Base-by-base conservation (phyloP, 1,140 invertebrate genomes). In the Platyura marginata region DNA sequence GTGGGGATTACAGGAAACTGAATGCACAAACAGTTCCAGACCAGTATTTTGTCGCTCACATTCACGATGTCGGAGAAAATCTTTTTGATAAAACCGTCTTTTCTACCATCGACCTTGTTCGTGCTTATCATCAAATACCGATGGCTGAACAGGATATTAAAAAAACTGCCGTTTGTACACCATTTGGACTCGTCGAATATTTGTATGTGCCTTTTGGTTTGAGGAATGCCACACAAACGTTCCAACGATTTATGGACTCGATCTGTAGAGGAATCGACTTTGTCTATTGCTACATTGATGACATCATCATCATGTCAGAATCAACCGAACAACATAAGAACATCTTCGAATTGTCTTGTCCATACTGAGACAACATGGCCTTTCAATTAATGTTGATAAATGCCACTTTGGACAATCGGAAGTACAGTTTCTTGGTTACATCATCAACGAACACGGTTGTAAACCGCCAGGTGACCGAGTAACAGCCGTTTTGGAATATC, bases 101-200 rank as follows among this genome's bases (percentile, higher is more conserved):
- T 46, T 57, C 56, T 0, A 52, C 49, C 1, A 43, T 74, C 0
- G 68, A 74, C 54, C 41, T 72, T 6, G 46, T 51, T 0, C 48
- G 51, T 5, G 70, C 69, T 0, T 74, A 63, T 47, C 61, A 64
- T 52, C 68, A n/a, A n/a, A n/a, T n/a, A n/a, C n/a, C n/a, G n/a
- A n/a, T n/a, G n/a, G n/a, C n/a, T n/a, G n/a, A n/a, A 35, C 48
- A 49, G n/a, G 55, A 62, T 35, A 51, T 61, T 8, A 47, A 41
- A 6, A 64, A 64, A 47, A 64, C 56, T 8, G 56, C 58, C 1
- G 46, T 64, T 1, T 54, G 46, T 3, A 63, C 59, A 20, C 49
- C 57, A 8, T 60, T 59, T 36, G 22, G 63, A 53, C 43, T 52
- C 20, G 47, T 47, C 46, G 33, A 59, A 43, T n/a, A n/a, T n/a